Conservation (phyloP, 2,888 invertebrate species). For the Conomelus anceps region DNA sequence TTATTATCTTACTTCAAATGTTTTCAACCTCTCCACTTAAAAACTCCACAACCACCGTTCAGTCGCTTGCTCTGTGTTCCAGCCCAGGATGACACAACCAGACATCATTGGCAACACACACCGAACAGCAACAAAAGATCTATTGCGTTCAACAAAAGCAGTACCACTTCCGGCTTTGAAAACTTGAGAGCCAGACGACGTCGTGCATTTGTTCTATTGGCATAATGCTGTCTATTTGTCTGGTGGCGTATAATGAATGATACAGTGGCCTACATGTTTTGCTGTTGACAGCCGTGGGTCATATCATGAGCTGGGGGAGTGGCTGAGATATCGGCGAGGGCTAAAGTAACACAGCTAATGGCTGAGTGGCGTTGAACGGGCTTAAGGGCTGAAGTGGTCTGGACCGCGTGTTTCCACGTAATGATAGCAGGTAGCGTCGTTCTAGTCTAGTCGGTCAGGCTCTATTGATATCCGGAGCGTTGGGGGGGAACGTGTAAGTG, state of each 20-base stretch:
- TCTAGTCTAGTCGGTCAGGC: not conserved
- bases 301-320: not conserved
- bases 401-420: not conserved
- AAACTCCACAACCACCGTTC: too few relatives aligned
- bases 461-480: not conserved
- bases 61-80: not conserved
- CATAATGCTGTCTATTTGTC: not conserved
- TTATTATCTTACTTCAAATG: not conserved
- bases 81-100: not conserved
- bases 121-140: not conserved
- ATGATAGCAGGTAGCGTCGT: not conserved
- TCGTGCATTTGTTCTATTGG: not conserved
- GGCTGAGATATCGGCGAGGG: not conserved
- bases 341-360: too few relatives aligned
- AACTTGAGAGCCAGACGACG: not conserved
- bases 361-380: too few relatives aligned
- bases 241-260: not conserved
- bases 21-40: not conserved
- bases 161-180: not conserved
- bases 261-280: not conserved
- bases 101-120: not conserved
- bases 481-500: not conserved
- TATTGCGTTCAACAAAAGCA: not conserved
- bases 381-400: not conserved
- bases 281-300: not conserved